Conservation (phyloP, 2,797 vertebrate genomes). For the Champsocephalus gunnari region DNA sequence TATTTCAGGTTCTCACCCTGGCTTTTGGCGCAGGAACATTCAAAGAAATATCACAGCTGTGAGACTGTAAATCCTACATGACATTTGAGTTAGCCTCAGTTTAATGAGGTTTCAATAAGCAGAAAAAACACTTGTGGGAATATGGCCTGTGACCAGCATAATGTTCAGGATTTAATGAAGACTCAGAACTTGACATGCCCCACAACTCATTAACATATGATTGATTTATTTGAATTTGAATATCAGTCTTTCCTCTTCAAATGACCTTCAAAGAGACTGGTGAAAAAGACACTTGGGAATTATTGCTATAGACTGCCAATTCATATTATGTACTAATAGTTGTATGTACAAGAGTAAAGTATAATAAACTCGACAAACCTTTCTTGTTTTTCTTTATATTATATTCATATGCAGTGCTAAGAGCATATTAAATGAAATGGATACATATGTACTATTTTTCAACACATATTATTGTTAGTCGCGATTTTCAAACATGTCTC, state of each 20-base stretch:
- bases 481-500: not conserved
- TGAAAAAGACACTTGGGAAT: not conserved
- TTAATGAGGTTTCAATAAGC: constrained; percentile 18
- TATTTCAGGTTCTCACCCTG: constrained; percentile 19
- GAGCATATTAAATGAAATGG: not conserved
- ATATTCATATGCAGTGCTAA: not conserved
- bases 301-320: not conserved
- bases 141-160: not conserved
- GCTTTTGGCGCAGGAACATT: not conserved
- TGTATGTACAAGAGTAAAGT: not conserved
- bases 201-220: not conserved
- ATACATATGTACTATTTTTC: not conserved
- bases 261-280: not conserved
- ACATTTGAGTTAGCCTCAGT: not conserved
- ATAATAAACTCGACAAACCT: not conserved
- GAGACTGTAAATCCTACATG: not conserved
- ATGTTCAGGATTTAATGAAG: constrained; percentile 24
- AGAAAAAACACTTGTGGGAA: not conserved
- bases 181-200: not conserved
- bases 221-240: constrained; percentile 14
- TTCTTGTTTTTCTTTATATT: not conserved
- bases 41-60: no score
- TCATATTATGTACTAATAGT: not conserved
- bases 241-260: not conserved
- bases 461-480: not conserved